phyloP scores from a whole-genome alignment of 2,113 vertebrate genomes.

The Lonchura striata region DNA sequence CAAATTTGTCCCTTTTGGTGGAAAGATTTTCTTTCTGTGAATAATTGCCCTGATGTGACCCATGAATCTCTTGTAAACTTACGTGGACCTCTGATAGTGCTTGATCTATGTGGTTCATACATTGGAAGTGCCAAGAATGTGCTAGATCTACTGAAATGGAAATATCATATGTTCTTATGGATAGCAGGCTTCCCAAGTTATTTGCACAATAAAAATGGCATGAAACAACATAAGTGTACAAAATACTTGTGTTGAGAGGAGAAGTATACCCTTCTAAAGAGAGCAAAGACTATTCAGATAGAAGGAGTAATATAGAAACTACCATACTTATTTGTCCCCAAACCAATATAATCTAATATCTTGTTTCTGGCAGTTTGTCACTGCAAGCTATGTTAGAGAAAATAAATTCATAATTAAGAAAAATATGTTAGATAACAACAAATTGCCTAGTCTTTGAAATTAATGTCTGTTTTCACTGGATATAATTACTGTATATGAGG shows the following conservation, averaged over 20 bases:
- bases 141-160: background rate
- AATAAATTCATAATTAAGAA: background rate
- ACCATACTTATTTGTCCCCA: background rate
- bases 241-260: background rate
- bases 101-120: background rate
- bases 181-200: background rate
- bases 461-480: background rate
- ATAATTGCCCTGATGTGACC: background rate
- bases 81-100: background rate
- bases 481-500: background rate
- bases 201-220: background rate
- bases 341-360: background rate
- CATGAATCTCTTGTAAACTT: background rate
- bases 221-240: background rate
- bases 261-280: background rate
- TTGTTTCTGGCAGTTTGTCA: background rate
- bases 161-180: background rate
- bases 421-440: background rate
- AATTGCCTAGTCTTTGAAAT: background rate
- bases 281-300: background rate
- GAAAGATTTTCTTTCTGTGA: background rate
- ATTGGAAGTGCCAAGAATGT: background rate
- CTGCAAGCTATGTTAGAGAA: background rate
- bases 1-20: background rate
- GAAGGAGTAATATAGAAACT: background rate